Percentiles rank a stretch among this genome's conserved stretches.
Conservation (phyloP, 2,113 vertebrate species). For the Phoxinus phoxinus region DNA sequence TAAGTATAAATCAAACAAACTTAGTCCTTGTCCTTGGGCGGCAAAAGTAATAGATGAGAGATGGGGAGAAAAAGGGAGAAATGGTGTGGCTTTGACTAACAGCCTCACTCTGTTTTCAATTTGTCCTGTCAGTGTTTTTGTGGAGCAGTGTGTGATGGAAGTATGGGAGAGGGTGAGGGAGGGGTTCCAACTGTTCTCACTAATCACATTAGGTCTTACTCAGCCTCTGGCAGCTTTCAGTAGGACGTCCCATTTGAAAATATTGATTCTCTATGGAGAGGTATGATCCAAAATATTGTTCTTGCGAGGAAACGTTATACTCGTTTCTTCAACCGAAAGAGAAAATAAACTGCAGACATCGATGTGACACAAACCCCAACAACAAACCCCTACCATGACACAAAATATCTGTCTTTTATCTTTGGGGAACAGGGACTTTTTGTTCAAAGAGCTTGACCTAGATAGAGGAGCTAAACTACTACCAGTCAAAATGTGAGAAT, state of each 20-base stretch:
- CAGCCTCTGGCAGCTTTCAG: conserved; percentile 57
- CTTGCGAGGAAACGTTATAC: conserved; percentile 33
- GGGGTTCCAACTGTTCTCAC: conserved; percentile 45
- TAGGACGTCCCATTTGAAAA: conserved; percentile 53
- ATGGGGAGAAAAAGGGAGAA: conserved; percentile 13
- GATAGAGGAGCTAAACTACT: conserved; percentile 6
- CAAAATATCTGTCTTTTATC: conserved; percentile 26
- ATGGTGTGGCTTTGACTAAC: conserved; percentile 50
- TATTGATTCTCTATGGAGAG: conserved; percentile 55
- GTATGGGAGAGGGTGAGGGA: conserved; percentile 4
- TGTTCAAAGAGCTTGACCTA: conserved; percentile 22
- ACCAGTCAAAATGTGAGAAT: neutral
- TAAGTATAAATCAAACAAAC: conserved; percentile 54
- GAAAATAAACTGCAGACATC: conserved; percentile 43
- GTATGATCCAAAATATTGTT: conserved; percentile 49
- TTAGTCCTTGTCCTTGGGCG: conserved; percentile 49
- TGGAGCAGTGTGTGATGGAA: conserved; percentile 26
- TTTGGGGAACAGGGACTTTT: conserved; percentile 1
- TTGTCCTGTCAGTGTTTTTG: conserved; percentile 54
- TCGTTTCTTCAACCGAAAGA: conserved; percentile 32
- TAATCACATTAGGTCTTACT: conserved; percentile 59
- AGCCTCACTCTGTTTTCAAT: conserved; percentile 57
- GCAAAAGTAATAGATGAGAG: conserved; percentile 1
- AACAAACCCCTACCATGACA: conserved; percentile 18
- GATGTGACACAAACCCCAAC: conserved; percentile 38